Evolutionary conservation across 2,888 invertebrate species (phyloP).

Genomic region (Drosophila lacicola): DNA sequence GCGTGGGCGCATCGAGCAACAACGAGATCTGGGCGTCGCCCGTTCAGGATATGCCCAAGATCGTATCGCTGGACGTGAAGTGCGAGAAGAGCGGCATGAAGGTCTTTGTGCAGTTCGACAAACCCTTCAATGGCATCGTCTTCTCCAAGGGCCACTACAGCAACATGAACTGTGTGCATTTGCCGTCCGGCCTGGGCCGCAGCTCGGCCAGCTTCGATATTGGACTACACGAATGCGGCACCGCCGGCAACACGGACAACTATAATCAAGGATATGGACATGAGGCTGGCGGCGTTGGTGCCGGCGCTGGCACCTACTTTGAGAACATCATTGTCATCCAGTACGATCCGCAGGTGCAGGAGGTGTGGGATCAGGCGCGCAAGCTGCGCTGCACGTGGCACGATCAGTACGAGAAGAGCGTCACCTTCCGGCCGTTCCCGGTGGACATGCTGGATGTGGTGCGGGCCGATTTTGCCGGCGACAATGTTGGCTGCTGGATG

Average conservation of each 20-base stretch:
- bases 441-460: conserved; percentile 98
- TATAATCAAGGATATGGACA: conserved; percentile 95
- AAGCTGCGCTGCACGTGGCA: conserved; percentile 97
- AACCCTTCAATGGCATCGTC: conserved; percentile 97
- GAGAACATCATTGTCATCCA: conserved; percentile 97
- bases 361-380: conserved; percentile 97
- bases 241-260: conserved; percentile 95
- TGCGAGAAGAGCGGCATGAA: conserved; percentile 98
- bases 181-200: conserved; percentile 94
- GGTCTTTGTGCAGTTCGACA: conserved; percentile 96
- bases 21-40: conserved; percentile 95
- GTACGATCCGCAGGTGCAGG: conserved; percentile 96
- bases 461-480: conserved; percentile 97
- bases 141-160: conserved; percentile 98
- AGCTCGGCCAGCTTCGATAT: conserved; percentile 96
- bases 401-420: conserved; percentile 97
- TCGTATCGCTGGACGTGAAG: conserved; percentile 95
- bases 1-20: conserved; percentile 84
- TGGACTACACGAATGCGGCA: conserved; percentile 95
- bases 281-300: conserved; percentile 86
- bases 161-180: conserved; percentile 95
- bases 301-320: conserved; percentile 95
- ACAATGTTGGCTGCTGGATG: conserved; percentile 99
- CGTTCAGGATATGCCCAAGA: conserved; percentile 96
- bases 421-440: conserved; percentile 96